Evolutionary conservation across 2,797 vertebrate genomes (phyloP), one percentile per base, ranked within the genome.

Genomic region (Diplodus sargus): DNA sequence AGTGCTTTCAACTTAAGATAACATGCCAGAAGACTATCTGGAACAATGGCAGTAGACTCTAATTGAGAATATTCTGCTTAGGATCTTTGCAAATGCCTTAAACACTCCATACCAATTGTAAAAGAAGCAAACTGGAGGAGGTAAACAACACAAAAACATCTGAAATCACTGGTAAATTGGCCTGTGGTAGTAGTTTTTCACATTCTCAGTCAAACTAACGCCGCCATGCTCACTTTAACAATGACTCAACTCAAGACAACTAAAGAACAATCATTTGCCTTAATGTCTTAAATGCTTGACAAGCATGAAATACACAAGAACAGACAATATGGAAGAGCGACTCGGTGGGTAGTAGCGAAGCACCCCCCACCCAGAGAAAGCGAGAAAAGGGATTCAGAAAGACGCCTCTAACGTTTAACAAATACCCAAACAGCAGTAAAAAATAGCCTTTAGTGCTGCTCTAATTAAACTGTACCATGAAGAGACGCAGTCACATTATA

Each of bases 321-420:
- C 69, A 66, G 76, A 87, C 84, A 88, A 88, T 56, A 86, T 88
- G 90, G 87, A 87, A 89, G 84, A 58, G 66, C 34, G 67, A 48
- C 1, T 60, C 23, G 30, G 57, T 71, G 23, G 54, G n/a, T 18
- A 47, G 45, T 16, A 47, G 14, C 45, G 10, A 47, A 74, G 23
- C 64, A 69, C 81, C 66, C 66, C n/a, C 64, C 88, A 74, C 70
- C 80, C 85, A 61, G 66, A 70, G 61, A 68, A 65, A 74, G 15
- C 75, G 39, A 60, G 62, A 71, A 77, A 79, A 43, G 49, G 17
- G 61, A 71, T 34, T 75, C 56, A 54, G 48, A 72, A 43, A 80
- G 23, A 62, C 54, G 12, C 61, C 64, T 48, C 56, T 60, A 67
- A 59, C 23, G 14, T 74, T 39, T 53, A 62, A 81, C 63, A 74